Percentiles rank a stretch among this genome's conserved stretches.
Conservation (phyloP, 2,888 invertebrate species). For the Polyommatus iphigenia region DNA sequence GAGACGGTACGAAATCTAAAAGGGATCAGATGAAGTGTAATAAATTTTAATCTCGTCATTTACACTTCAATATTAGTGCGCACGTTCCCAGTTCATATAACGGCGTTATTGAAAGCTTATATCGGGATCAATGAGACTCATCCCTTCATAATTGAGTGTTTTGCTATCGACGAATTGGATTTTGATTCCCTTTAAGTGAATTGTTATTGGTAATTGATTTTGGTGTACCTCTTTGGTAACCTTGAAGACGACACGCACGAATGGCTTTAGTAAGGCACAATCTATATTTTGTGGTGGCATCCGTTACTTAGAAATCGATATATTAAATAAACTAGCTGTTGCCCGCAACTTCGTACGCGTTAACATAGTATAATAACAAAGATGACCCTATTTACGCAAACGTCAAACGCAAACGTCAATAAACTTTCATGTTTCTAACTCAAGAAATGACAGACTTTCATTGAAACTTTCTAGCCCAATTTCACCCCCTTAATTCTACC, state of each 20-base stretch:
- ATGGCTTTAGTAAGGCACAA: not conserved
- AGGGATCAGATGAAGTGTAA: not conserved
- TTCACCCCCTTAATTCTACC: too few species aligned
- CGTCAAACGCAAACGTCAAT: too few species aligned
- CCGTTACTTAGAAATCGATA: too few species aligned
- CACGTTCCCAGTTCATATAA: not conserved
- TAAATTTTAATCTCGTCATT: slow-evolving; percentile 27
- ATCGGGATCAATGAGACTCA: slow-evolving; percentile 22
- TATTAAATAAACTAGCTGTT: too few species aligned
- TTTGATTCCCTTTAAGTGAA: slow-evolving; percentile 20
- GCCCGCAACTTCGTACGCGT: too few species aligned
- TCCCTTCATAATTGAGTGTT: slow-evolving; percentile 29
- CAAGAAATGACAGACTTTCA: too few species aligned
- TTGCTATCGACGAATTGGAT: slow-evolving; percentile 27
- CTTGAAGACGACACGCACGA: not conserved
- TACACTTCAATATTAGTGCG: slow-evolving; percentile 12
- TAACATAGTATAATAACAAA: too few species aligned
- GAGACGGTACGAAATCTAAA: not conserved
- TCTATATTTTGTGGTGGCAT: too few species aligned
- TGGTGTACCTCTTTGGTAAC: slow-evolving; percentile 1
- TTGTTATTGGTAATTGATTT: not conserved
- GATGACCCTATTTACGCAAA: too few species aligned
- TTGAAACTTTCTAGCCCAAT: too few species aligned
- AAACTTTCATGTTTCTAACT: too few species aligned
- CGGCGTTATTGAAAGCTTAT: slow-evolving; percentile 28